These are phyloP conservation scores for Gymnorhina tibicen DNA, from an alignment of 2,113 vertebrate genomes.

Conservation along the genomic window DNA sequence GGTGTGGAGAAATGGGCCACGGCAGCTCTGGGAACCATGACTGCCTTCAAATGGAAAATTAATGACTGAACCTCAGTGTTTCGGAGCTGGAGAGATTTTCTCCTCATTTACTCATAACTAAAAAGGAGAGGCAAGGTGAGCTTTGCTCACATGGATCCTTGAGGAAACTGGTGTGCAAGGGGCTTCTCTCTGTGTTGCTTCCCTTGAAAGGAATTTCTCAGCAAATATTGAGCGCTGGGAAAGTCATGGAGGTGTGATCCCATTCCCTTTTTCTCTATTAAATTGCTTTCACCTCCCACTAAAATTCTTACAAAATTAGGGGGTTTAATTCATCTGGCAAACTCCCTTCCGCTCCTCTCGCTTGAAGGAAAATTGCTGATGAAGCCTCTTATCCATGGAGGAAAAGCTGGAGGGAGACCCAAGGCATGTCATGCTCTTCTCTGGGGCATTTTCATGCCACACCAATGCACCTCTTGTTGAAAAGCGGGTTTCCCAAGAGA, in stretches of 20 bases:
- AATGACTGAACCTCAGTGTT: neutral
- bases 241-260: neutral
- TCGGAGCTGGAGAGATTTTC: neutral
- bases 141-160: neutral
- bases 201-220: neutral
- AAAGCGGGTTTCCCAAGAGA: neutral
- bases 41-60: neutral
- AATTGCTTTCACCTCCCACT: neutral
- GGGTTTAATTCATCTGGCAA: neutral
- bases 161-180: neutral
- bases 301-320: neutral
- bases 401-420: neutral
- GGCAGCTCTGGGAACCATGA: neutral
- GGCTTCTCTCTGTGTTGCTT: neutral
- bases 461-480: neutral
- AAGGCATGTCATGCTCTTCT: neutral
- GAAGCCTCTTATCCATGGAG: neutral
- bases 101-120: neutral
- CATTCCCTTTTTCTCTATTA: neutral
- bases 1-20: fast-evolving
- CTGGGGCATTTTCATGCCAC: neutral
- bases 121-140: neutral
- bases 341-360: neutral
- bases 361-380: neutral
- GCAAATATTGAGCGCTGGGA: neutral